phyloP scores from a whole-genome alignment of 2,113 vertebrate species.

The Chloropsis cyanopogon region DNA sequence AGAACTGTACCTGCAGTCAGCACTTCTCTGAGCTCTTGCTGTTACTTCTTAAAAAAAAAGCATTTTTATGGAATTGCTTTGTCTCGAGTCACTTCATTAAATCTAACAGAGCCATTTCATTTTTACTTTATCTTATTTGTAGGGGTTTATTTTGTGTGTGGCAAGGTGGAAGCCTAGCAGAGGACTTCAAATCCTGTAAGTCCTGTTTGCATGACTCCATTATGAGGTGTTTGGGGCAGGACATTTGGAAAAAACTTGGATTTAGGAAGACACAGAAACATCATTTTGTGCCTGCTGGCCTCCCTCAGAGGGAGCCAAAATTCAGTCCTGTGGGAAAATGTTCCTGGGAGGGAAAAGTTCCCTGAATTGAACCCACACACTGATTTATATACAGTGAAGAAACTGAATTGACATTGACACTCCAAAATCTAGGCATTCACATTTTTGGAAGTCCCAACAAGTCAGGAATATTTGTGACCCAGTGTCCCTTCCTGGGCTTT shows the following conservation, averaged over 20 bases:
- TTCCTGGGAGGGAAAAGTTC: not conserved
- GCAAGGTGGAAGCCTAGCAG: not conserved
- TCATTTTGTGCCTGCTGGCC: not conserved
- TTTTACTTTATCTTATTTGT: not conserved
- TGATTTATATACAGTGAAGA: accelerated
- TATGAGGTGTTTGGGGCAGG: not conserved
- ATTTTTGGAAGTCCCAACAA: not conserved
- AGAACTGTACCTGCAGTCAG: not conserved
- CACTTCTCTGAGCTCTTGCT: not conserved
- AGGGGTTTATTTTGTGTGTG: not conserved
- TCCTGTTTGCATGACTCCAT: not conserved
- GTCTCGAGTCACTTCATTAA: not conserved
- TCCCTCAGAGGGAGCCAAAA: not conserved
- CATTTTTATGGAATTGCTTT: not conserved
- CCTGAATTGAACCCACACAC: not conserved
- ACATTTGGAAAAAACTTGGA: not conserved
- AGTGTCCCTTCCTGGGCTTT: not conserved
- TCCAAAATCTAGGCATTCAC: not conserved
- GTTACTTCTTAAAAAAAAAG: not conserved
- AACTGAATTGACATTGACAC: not conserved
- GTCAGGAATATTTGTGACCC: not conserved
- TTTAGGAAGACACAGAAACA: not conserved
- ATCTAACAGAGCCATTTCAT: not conserved
- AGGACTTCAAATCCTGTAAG: not conserved
- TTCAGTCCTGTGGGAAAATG: not conserved